Percentiles rank a stretch among this genome's conserved stretches.
phyloP scores from a whole-genome alignment of 2,888 invertebrate species.

The Drosophila demipolita region DNA sequence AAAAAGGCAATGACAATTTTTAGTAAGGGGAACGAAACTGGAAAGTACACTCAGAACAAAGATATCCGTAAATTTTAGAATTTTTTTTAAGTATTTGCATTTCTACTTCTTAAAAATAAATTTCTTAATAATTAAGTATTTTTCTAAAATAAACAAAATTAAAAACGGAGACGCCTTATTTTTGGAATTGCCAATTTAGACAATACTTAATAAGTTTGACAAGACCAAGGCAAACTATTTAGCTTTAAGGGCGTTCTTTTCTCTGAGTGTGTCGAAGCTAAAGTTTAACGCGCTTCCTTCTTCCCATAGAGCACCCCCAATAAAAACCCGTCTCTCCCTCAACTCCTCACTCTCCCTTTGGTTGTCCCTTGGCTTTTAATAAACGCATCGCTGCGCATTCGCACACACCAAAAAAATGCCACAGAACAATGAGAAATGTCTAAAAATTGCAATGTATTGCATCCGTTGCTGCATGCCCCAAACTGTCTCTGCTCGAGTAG shows the following conservation, averaged over 20 bases:
- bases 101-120: background rate
- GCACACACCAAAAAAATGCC: constrained; percentile 40
- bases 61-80: background rate
- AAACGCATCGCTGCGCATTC: constrained; percentile 75
- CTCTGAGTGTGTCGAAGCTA: background rate
- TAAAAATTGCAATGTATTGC: constrained; percentile 66
- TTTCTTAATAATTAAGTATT: background rate
- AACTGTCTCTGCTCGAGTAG: constrained; percentile 13
- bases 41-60: constrained; percentile 3
- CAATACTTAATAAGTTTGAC: too few relatives aligned
- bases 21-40: constrained; percentile 31
- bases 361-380: constrained; percentile 51
- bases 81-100: background rate
- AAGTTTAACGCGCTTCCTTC: constrained; percentile 12
- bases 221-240: background rate
- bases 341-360: background rate
- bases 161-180: too few relatives aligned
- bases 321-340: constrained; percentile 12
- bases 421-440: constrained; percentile 72
- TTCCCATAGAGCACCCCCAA: constrained; percentile 61
- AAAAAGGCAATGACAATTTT: constrained; percentile 74
- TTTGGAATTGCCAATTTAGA: too few relatives aligned
- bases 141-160: too few relatives aligned
- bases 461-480: constrained; percentile 17
- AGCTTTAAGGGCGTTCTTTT: accelerated